These are phyloP conservation scores for Coilia nasus DNA, from an alignment of 2,797 vertebrate species.

Conservation along the genomic window DNA sequence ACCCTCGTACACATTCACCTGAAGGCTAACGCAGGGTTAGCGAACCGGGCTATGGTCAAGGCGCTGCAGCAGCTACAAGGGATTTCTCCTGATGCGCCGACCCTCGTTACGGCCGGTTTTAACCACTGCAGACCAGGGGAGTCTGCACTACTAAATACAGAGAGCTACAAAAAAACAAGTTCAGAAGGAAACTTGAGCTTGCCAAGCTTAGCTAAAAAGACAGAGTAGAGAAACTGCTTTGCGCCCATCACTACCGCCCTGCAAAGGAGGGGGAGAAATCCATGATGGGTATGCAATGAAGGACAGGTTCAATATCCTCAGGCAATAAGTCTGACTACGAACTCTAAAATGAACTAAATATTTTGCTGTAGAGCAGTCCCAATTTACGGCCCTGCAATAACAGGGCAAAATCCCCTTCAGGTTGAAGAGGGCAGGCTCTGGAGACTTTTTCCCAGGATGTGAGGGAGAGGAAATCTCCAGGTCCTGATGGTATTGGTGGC, in stretches of 20 bases:
- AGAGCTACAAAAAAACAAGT: too few species aligned
- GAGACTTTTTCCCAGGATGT: not conserved
- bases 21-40: too few species aligned
- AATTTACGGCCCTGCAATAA: too few species aligned
- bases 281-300: not conserved
- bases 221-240: not conserved
- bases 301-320: not conserved
- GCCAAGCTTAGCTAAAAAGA: not conserved
- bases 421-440: too few species aligned
- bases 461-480: not conserved
- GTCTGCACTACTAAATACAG: not conserved
- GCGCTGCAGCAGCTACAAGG: not conserved
- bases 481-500: not conserved
- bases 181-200: too few species aligned
- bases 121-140: not conserved
- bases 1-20: too few species aligned
- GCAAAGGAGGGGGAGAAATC: not conserved
- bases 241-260: not conserved
- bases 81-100: not conserved
- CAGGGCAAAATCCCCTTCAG: too few species aligned
- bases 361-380: not conserved
- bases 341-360: not conserved
- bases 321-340: not conserved
- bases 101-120: not conserved
- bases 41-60: too few species aligned